These are phyloP conservation scores for Spheniscus mendiculus DNA, from an alignment of 2,113 vertebrate genomes.

Conservation along the genomic window DNA sequence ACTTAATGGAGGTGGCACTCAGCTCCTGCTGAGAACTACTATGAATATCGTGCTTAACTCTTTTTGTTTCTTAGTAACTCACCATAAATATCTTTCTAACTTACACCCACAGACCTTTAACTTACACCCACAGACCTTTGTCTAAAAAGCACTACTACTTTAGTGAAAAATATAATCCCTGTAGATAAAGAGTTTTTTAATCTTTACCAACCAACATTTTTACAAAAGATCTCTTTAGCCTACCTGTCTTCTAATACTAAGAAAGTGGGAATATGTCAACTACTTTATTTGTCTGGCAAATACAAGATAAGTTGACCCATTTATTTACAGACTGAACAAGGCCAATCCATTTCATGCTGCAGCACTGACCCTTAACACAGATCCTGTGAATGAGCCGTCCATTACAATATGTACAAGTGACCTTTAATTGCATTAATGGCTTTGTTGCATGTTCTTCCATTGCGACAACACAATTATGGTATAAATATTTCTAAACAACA, in stretches of 20 bases:
- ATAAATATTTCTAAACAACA: constrained; percentile 30
- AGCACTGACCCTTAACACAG: constrained; percentile 68
- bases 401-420: constrained; percentile 64
- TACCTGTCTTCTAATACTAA: neutral
- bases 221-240: neutral
- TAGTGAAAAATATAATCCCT: neutral
- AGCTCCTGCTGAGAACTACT: neutral
- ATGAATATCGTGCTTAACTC: neutral
- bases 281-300: neutral
- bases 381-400: constrained; percentile 60
- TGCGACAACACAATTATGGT: constrained; percentile 14
- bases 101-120: neutral
- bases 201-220: neutral
- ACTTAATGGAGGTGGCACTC: neutral
- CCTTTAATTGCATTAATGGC: constrained; percentile 69
- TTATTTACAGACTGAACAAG: constrained; percentile 59
- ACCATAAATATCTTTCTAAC: neutral
- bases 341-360: constrained; percentile 65
- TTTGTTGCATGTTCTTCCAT: constrained; percentile 43
- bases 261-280: neutral
- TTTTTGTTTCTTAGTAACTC: neutral
- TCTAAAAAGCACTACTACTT: neutral
- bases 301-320: constrained; percentile 32
- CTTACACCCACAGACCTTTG: neutral
- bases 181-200: neutral